phyloP scores from a whole-genome alignment of 2,113 vertebrate genomes.

The Orycteropus afer region DNA sequence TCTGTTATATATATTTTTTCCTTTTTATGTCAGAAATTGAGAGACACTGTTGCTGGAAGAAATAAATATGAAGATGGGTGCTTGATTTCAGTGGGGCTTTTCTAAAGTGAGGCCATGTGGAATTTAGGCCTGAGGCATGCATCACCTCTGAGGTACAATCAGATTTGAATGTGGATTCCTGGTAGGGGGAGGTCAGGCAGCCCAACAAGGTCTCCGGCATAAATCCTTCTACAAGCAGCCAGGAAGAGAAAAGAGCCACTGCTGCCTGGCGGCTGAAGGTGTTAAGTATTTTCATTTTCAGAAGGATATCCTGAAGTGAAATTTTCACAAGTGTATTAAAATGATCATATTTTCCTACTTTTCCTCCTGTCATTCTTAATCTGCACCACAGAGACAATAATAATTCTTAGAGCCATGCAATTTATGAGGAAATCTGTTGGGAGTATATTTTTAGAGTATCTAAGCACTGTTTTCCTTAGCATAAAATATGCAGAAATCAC shows the following conservation, averaged over 20 bases:
- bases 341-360: conserved; percentile 41
- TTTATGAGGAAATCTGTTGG: not conserved
- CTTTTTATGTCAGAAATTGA: not conserved
- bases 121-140: conserved; percentile 28
- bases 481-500: conserved; percentile 53
- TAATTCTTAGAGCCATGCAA: not conserved
- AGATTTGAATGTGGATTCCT: conserved; percentile 36
- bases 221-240: conserved; percentile 28
- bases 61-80: not conserved
- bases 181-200: not conserved
- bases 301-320: conserved; percentile 10
- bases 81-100: not conserved
- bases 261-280: not conserved
- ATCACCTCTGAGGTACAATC: conserved; percentile 29
- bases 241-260: not conserved
- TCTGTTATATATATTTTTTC: not conserved
- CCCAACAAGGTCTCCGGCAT: not conserved
- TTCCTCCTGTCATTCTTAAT: conserved; percentile 10
- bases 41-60: not conserved
- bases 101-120: not conserved
- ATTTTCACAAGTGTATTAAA: not conserved
- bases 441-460: conserved; percentile 22
- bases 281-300: conserved; percentile 44
- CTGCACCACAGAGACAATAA: conserved; percentile 30
- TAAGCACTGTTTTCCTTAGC: conserved; percentile 9